Percentiles rank a stretch among this genome's conserved stretches.
Evolutionary conservation across 2,888 invertebrate species (phyloP).

Genomic region (Tenthredo livida): DNA sequence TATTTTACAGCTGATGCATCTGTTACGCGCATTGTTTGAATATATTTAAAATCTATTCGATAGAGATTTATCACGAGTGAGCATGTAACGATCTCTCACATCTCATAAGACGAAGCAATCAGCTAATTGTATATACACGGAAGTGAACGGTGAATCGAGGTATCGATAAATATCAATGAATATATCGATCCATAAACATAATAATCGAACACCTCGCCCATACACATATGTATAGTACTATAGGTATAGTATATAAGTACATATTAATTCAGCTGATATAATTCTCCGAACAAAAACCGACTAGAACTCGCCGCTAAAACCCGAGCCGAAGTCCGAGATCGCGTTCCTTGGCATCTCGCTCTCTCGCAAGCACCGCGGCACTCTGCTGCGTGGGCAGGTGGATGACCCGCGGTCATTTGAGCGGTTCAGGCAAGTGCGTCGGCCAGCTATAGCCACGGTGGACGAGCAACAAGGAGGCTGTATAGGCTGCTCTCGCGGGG

Average conservation of each 20-base stretch:
- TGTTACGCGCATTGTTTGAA: not conserved
- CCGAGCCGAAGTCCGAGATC: slow-evolving; percentile 25
- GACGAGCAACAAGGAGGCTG: slow-evolving; percentile 19
- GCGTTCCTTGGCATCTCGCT: slow-evolving; percentile 38
- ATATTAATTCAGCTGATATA: slow-evolving; percentile 13
- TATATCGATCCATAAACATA: not conserved
- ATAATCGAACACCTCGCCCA: slow-evolving; percentile 18
- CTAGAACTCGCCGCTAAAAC: slow-evolving; percentile 32
- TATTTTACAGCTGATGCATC: not conserved
- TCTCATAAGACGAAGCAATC: not conserved
- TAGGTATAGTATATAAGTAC: not conserved
- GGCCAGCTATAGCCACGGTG: slow-evolving; percentile 27
- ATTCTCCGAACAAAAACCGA: not conserved
- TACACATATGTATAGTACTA: not conserved
- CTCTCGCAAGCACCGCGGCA: slow-evolving; percentile 6
- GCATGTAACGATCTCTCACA: not conserved
- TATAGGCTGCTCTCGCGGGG: slow-evolving; percentile 12
- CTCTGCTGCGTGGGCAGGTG: slow-evolving; percentile 56
- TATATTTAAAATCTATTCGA: not conserved
- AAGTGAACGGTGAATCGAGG: slow-evolving; percentile 27
- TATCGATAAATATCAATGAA: slow-evolving; percentile 32
- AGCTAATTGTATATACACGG: slow-evolving; percentile 36
- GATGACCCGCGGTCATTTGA: slow-evolving; percentile 57
- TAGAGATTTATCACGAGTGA: slow-evolving; percentile 3
- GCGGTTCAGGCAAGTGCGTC: slow-evolving; percentile 55